Evolutionary conservation across 2,888 invertebrate genomes (phyloP).

Genomic region (Resseliella maxima): DNA sequence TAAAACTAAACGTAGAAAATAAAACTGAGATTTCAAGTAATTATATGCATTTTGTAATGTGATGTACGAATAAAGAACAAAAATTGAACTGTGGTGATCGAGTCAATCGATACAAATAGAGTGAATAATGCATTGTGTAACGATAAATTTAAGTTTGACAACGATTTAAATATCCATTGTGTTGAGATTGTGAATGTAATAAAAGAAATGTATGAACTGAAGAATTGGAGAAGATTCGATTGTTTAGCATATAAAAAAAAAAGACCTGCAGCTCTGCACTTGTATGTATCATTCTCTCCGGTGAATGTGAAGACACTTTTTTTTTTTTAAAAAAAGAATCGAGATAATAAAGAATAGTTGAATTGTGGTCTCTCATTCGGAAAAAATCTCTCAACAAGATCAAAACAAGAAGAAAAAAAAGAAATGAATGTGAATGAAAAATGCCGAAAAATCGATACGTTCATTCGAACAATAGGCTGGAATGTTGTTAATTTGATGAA

Average conservation of each 20-base stretch:
- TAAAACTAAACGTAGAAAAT: not conserved
- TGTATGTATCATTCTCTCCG: too few species aligned
- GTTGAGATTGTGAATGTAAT: not conserved
- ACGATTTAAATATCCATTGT: conserved; percentile 29
- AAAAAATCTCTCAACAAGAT: not conserved
- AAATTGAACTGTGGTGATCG: not conserved
- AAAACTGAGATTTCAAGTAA: not conserved
- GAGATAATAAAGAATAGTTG: not conserved
- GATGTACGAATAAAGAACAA: not conserved
- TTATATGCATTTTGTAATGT: conserved; percentile 25
- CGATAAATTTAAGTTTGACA: conserved; percentile 42
- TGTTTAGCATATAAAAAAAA: not conserved
- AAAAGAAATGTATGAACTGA: not conserved
- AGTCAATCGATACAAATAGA: not conserved
- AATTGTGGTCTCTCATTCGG: not conserved
- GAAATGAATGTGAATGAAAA: not conserved
- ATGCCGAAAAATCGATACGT: conserved; percentile 18
- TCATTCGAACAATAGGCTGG: conserved; percentile 33
- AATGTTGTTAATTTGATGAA: conserved; percentile 43
- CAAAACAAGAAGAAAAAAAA: not conserved
- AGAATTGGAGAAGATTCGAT: conserved; percentile 23
- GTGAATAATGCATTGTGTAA: not conserved
- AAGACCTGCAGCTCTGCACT: not conserved
- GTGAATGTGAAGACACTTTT: not conserved
- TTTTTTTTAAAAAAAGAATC: not conserved